Base-by-base conservation (phyloP, 2,888 invertebrate species). In the Agrochola lota region DNA sequence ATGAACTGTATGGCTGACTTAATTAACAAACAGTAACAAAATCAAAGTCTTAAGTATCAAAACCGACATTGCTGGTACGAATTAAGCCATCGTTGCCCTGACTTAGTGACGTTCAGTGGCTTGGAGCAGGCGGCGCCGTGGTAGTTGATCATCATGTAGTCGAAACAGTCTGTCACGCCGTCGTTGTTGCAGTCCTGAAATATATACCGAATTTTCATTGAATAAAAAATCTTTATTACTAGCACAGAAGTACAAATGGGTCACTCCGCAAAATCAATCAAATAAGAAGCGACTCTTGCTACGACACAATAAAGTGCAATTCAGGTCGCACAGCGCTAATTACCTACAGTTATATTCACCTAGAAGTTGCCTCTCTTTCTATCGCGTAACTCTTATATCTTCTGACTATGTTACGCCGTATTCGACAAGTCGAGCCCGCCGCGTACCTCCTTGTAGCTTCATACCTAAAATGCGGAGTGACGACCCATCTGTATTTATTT, bases 131-230 rank as follows among this genome's bases (percentile, higher is more conserved):
- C 95, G 57, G 97, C 97, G 0, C 97, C 97, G 90, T 97, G 97
- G 91, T 97, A 97, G 92, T 97, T 97, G 78, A 97, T 97, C 96
- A 97, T 97, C 92, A 97, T 97, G 93, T 96, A 97, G 93, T 98
- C 98, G 87, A 96, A 96, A 86, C 98, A 98, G 91, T 97, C 95
- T 0, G 97, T 97, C 0, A 97, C 96, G 1, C 97, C 97, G 89
- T 98, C 97, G 0, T 92, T 93, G 89, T 98, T 97, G 91, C 98
- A 98, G 90, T 98, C 98, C 97, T 97, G 93, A 26, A 94, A 94
- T 8, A 59, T 26, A 11, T 7, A n/a, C 5, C 2, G 15, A 62
- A 69, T 40, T 30, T 43, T 43, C 2, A n/a, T 77, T 76, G 15
- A 62, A 30, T 62, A 30, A 30, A 60, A 15, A 15, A 60, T 60